Evolutionary conservation across 1,140 invertebrate species (phyloP).

Genomic region (Paraescarpia echinospica): DNA sequence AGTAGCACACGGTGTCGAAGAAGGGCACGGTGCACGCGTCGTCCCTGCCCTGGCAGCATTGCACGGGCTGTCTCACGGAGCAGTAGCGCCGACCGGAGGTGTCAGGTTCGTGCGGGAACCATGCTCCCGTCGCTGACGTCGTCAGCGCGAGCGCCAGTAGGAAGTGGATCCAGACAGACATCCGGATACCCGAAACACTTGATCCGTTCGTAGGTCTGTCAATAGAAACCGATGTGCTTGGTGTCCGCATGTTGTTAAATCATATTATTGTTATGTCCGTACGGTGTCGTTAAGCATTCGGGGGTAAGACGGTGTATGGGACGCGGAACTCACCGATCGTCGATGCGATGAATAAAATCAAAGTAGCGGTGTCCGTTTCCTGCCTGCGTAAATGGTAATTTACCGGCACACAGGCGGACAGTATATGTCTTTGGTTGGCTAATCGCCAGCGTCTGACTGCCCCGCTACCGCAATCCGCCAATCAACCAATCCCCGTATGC

Average conservation of each 20-base stretch:
- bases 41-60: constrained; percentile 71
- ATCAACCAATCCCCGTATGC: neutral
- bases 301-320: no score
- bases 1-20: constrained; percentile 80
- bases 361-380: no score
- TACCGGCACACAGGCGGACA: no score
- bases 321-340: no score
- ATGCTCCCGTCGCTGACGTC: neutral
- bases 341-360: no score
- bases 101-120: neutral
- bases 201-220: neutral
- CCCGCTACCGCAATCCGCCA: neutral
- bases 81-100: constrained; percentile 6
- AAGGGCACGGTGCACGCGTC: constrained; percentile 78
- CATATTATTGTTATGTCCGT: neutral
- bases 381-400: no score
- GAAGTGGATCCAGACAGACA: neutral
- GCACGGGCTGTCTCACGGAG: constrained; percentile 33
- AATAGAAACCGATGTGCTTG: neutral
- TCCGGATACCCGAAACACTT: neutral
- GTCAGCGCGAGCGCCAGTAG: neutral
- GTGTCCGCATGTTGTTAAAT: neutral
- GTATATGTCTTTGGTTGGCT: no score
- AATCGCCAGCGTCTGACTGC: neutral
- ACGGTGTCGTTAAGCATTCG: no score